Evolutionary conservation across 2,888 invertebrate genomes (phyloP).

Genomic region (Drosophila setosimentum): DNA sequence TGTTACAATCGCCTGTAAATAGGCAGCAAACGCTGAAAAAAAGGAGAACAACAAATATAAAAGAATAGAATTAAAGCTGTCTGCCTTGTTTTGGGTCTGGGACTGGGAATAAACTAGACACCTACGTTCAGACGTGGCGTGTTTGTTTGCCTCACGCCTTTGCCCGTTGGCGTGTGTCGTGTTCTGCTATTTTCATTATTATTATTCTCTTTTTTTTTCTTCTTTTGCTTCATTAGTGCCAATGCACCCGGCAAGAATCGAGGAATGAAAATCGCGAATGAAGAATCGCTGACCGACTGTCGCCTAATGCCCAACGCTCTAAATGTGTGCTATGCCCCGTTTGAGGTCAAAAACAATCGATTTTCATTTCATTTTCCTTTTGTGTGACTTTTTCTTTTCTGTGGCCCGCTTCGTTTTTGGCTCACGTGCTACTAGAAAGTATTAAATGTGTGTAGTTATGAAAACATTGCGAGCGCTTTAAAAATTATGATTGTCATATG

Average conservation of each 20-base stretch:
- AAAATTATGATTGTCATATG: conserved; percentile 30
- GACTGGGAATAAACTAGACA: conserved; percentile 52
- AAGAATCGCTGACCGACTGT: conserved; percentile 45
- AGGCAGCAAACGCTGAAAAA: conserved; percentile 50
- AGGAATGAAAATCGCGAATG: conserved; percentile 28
- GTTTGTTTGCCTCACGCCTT: conserved; percentile 76
- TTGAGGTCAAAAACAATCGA: conserved; percentile 83
- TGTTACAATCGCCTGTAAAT: conserved; percentile 69
- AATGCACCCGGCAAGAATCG: conserved; percentile 62
- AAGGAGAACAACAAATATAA: conserved; percentile 22
- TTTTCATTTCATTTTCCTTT: conserved; percentile 70
- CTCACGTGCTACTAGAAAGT: conserved; percentile 63
- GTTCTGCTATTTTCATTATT: conserved; percentile 29
- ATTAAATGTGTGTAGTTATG: conserved; percentile 22
- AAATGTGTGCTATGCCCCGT: conserved; percentile 67
- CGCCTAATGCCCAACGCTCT: conserved; percentile 65
- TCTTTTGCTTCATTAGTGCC: conserved; percentile 69
- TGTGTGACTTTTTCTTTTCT: conserved; percentile 46
- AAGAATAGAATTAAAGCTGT: conserved; percentile 64
- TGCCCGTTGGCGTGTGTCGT: conserved; percentile 42
- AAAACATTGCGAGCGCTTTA: conserved; percentile 28
- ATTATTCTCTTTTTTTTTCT: conserved; percentile 25
- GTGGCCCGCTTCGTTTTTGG: conserved; percentile 45
- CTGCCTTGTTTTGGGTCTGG: conserved; percentile 39
- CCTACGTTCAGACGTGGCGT: conserved; percentile 63